Evolutionary conservation across 2,113 vertebrate species (phyloP).

Genomic region (Otolemur garnettii): DNA sequence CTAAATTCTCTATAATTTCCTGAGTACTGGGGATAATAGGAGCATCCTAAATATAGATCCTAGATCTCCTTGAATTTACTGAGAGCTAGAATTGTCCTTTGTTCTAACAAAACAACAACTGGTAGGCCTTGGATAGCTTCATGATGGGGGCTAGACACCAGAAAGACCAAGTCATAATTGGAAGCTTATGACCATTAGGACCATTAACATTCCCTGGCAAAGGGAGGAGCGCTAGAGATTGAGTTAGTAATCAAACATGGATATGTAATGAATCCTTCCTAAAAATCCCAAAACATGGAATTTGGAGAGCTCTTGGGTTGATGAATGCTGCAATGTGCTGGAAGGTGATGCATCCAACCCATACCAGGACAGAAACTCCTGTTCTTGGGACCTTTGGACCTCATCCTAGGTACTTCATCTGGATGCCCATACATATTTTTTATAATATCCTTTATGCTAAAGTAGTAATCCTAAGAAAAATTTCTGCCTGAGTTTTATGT

Average conservation of each 20-base stretch:
- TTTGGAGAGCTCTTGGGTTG: not conserved
- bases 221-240: not conserved
- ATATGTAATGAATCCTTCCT: not conserved
- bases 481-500: not conserved
- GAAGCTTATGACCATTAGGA: not conserved
- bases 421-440: not conserved
- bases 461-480: not conserved
- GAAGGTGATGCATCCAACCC: not conserved
- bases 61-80: not conserved
- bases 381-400: not conserved
- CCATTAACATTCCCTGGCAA: not conserved
- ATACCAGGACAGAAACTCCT: not conserved
- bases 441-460: not conserved
- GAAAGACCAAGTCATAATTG: not conserved
- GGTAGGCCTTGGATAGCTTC: not conserved
- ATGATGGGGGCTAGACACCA: too few relatives aligned
- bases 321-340: not conserved
- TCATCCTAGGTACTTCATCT: not conserved
- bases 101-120: not conserved
- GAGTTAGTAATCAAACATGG: not conserved
- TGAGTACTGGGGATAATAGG: not conserved
- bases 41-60: not conserved
- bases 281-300: not conserved
- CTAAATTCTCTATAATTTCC: not conserved
- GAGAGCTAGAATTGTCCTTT: not conserved